Base-by-base conservation (phyloP, 2,113 vertebrate species). In the Hippocampus abdominalis region DNA sequence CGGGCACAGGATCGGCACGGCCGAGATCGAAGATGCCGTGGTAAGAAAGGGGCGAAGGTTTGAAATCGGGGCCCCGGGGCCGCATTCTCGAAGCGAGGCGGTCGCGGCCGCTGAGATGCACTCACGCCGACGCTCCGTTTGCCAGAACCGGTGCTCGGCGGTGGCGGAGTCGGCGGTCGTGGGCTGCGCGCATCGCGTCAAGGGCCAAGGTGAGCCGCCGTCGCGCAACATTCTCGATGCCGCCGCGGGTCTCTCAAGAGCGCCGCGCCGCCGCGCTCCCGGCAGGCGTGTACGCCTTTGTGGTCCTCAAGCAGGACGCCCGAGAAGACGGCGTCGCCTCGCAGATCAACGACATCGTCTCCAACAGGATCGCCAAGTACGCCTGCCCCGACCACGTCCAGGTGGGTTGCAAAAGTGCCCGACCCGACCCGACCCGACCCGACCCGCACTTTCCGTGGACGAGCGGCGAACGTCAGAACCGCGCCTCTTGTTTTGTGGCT, bases 101-200 rank as follows among this genome's bases (percentile, higher is more conserved):
- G 29, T 29, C 29, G 29, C 29, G n/a, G n/a, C n/a, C n/a, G n/a
- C n/a, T n/a, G n/a, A n/a, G n/a, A n/a, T n/a, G 7, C 21, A 2
- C 7, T 66, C 3, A 39, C 57, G 44, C 12, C 11, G 63, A 21
- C 66, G 16, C 32, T 69, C 44, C 88, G 53, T 88, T 54, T 88
- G 81, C 68, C 86, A 94, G 93, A 93, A 91, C 78, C 91, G 85
- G 23, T 93, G 92, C 0, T 9, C 40, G 36, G 87, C 80, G 39
- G 92, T 94, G 74, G 93, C 93, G 0, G 93, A 94, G 69, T 93
- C 93, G 71, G 93, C 94, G 0, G 90, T 92, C 71, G 86, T 93
- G 0, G 88, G 93, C 69, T 92, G 82, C 76, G 79, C 92, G 0
- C 93, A 94, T 49, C 53, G 85, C 70, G 85, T 94, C 68, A 94